Evolutionary conservation across 2,888 invertebrate genomes (phyloP).

Genomic region (Ephialtes manifestator): DNA sequence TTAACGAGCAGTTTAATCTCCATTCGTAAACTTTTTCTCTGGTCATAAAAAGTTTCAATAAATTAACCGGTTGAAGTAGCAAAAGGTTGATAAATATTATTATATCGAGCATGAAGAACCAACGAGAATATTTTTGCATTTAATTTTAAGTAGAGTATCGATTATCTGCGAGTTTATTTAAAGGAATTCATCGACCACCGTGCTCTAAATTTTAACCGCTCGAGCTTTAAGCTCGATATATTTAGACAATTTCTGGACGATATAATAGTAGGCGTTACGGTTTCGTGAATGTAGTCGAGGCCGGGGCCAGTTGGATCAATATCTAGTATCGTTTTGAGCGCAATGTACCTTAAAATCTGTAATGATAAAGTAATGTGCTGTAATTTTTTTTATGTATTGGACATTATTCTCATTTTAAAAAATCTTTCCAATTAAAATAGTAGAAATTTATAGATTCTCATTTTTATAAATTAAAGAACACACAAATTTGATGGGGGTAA

Average conservation of each 20-base stretch:
- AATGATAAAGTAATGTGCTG: background rate
- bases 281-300: background rate
- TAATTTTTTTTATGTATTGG: too few species aligned
- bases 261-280: constrained; percentile 1
- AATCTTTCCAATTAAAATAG: too few species aligned
- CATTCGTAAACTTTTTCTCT: background rate
- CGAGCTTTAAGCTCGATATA: constrained; percentile 13
- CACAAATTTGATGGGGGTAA: too few species aligned
- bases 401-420: too few species aligned
- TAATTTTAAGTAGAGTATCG: too few species aligned
- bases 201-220: background rate
- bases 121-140: too few species aligned
- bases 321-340: background rate
- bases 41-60: background rate
- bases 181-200: background rate
- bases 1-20: constrained; percentile 9
- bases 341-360: background rate
- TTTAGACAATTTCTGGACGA: constrained; percentile 17
- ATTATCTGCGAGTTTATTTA: background rate
- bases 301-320: background rate
- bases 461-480: too few species aligned
- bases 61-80: background rate
- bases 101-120: too few species aligned
- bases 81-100: background rate
- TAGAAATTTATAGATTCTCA: too few species aligned